Evolutionary conservation across 2,113 vertebrate genomes (phyloP).

Genomic region (Petrocephalus microphthalmus): DNA sequence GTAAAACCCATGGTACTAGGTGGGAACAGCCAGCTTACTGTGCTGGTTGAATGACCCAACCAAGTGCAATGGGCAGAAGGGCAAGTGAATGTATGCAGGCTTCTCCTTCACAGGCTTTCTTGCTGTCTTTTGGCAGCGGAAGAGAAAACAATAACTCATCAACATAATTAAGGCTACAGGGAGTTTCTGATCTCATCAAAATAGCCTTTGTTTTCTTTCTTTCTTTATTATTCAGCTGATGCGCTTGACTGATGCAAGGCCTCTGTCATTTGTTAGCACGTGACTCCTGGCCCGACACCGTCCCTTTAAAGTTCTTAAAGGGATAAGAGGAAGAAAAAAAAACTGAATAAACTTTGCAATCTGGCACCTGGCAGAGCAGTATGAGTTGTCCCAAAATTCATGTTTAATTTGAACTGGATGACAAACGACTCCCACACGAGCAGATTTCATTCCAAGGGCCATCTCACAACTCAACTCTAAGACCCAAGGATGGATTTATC

Average conservation of each 20-base stretch:
- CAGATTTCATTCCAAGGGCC: background rate
- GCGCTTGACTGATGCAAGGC: slow-evolving; percentile 15
- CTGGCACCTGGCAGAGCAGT: slow-evolving; percentile 38
- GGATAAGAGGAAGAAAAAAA: background rate
- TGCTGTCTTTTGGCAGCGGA: background rate
- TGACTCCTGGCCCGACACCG: background rate
- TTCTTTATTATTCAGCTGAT: background rate
- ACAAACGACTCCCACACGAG: slow-evolving; percentile 30
- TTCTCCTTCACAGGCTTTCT: background rate
- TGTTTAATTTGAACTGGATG: slow-evolving; percentile 54
- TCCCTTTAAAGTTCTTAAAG: background rate
- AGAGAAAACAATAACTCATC: slow-evolving; percentile 7
- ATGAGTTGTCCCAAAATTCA: slow-evolving; percentile 36
- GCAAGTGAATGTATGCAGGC: background rate
- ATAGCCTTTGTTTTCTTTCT: slow-evolving; percentile 8
- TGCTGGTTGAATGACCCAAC: background rate
- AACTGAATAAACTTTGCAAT: slow-evolving; percentile 25
- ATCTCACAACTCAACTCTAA: background rate
- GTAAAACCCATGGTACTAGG: background rate
- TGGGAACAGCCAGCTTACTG: background rate
- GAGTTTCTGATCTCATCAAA: slow-evolving; percentile 21
- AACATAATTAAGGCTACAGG: slow-evolving; percentile 25
- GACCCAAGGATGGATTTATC: background rate
- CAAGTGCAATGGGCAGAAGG: background rate
- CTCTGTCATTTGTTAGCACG: slow-evolving; percentile 13